Evolutionary conservation across 2,113 vertebrate genomes (phyloP), one percentile per base, ranked within the genome.

Genomic region (Phylloscopus whistleri): DNA sequence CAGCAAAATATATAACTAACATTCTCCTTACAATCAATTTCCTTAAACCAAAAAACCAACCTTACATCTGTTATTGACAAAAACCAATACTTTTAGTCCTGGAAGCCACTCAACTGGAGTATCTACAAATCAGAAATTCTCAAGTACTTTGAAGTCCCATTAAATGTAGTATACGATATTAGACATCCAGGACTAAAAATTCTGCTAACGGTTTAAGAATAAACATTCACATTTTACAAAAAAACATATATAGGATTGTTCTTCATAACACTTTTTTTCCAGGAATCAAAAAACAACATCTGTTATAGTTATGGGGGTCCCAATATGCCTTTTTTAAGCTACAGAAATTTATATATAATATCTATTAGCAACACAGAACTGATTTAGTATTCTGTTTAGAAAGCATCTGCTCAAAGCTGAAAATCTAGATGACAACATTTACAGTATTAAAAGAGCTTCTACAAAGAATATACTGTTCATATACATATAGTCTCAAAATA

Each of bases 401-500:
- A 80, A 90, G 77, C 59, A 85, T 96, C 76, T 79, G 30, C 70
- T 81, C 68, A 37, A 92, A 92, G 89, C 33, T 78, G 64, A 58
- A 89, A 84, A 84, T 94, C 73, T 80, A 91, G 19, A 48, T 79
- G 67, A 93, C 72, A 77, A 88, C 72, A 84, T 85, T 93, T 85
- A 46, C 51, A 84, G 66, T 37, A 37, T 84, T 86, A 87, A 82
- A 96, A 96, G 90, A 93, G 68, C 79, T 96, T 91, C 85, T 93
- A 58, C 55, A 90, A 55, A 62, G 27, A 96, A 85, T 49, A 77
- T 24, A 68, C 62, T 84, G 76, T 35, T 90, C 86, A 93, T 72
- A 60, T 60, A 85, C 64, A 87, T 27, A 43, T 48, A 89, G 82
- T 84, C 90, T 98, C 95, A 98, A 94, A 98, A 98, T 68, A 98